These are phyloP conservation scores for Prorops nasuta DNA, from an alignment of 1,140 invertebrate genomes.

Conservation along the genomic window DNA sequence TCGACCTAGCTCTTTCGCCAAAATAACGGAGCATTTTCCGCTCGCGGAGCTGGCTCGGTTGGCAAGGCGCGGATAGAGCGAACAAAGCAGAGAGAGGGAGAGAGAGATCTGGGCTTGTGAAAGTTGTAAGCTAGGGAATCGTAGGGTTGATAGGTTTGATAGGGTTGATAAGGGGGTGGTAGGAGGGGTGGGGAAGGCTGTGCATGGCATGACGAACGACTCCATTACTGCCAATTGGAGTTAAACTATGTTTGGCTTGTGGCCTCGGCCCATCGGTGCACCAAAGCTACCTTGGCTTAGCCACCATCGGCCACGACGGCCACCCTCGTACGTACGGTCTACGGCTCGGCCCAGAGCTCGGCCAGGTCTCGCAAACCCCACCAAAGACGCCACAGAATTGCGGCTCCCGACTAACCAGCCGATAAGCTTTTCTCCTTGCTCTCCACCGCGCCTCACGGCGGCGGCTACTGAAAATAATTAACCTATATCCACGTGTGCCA, in stretches of 20 bases:
- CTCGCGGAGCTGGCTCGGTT: too few relatives aligned
- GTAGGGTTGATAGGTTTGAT: too few relatives aligned
- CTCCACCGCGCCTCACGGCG: slow-evolving; percentile 1
- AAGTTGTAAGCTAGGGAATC: too few relatives aligned
- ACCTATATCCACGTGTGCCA: too few relatives aligned
- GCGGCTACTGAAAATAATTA: slow-evolving; percentile 15
- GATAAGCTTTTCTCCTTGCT: slow-evolving; percentile 20
- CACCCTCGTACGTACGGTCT: too few relatives aligned
- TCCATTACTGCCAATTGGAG: slow-evolving; percentile 32
- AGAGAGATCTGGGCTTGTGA: too few relatives aligned
- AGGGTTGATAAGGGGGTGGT: too few relatives aligned
- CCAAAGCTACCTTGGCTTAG: slow-evolving; percentile 8
- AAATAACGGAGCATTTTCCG: too few relatives aligned
- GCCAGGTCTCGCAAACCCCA: slow-evolving; percentile 6
- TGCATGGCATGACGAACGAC: slow-evolving; percentile 20
- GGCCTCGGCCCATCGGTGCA: slow-evolving; percentile 19
- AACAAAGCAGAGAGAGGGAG: too few relatives aligned
- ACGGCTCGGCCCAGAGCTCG: slow-evolving; percentile 6
- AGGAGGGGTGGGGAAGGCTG: too few relatives aligned
- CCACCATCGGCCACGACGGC: slow-evolving; percentile 6
- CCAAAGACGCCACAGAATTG: slow-evolving; percentile 28
- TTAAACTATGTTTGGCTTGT: slow-evolving; percentile 36
- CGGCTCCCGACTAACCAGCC: slow-evolving; percentile 29
- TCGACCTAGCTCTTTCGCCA: too few relatives aligned
- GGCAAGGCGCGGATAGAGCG: too few relatives aligned